Conservation (phyloP, 2,113 vertebrate genomes). For the Nipponia nippon region DNA sequence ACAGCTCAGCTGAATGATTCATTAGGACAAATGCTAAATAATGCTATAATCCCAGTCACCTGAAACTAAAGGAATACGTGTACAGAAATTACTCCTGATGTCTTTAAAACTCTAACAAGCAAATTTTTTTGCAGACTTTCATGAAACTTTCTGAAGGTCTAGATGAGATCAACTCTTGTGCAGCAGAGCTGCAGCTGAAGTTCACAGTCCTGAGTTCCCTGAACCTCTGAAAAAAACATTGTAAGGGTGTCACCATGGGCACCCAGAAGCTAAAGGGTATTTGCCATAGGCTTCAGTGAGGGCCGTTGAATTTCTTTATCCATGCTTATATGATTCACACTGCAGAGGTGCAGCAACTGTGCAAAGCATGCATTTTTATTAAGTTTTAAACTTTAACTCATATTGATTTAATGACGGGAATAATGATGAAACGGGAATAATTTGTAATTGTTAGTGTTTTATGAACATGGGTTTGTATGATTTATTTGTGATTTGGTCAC, state of each 20-base stretch:
- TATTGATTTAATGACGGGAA: neutral
- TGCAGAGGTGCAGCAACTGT: neutral
- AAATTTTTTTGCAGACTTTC: neutral
- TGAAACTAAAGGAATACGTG: neutral
- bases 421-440: neutral
- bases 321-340: neutral
- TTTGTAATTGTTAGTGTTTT: neutral
- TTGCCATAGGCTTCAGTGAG: neutral
- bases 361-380: neutral
- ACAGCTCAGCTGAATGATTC: neutral
- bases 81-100: neutral
- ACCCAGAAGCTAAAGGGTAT: neutral
- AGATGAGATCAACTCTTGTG: neutral
- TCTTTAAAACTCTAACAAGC: neutral
- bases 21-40: neutral
- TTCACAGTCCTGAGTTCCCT: neutral
- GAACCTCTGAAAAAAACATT: neutral
- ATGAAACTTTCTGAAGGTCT: neutral
- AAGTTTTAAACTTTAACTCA: neutral
- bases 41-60: neutral
- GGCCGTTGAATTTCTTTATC: neutral
- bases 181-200: neutral
- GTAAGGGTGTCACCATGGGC: neutral
- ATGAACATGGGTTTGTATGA: neutral
- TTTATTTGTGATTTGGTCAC: neutral